Conservation (phyloP, 2,113 vertebrate genomes). For the Tamias sibiricus region DNA sequence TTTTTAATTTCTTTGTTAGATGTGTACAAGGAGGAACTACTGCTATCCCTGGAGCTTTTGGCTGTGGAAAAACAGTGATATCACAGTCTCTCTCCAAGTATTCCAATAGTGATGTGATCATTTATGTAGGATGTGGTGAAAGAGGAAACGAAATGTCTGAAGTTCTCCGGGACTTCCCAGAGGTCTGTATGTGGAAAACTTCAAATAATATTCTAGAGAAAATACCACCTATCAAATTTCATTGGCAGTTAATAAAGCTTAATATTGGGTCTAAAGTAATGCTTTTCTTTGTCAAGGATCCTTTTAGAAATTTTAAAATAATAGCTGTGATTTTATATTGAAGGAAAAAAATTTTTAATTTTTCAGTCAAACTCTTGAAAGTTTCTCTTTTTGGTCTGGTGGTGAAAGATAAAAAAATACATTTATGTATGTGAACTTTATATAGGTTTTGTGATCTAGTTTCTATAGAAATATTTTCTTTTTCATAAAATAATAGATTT, state of each 20-base stretch:
- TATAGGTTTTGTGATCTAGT: neutral
- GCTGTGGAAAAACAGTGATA: slow-evolving; percentile 98
- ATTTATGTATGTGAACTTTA: neutral
- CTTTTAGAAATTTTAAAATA: slow-evolving; percentile 57
- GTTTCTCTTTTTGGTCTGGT: slow-evolving; percentile 26
- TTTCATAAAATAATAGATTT: slow-evolving; percentile 27
- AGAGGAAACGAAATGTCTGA: slow-evolving; percentile 99
- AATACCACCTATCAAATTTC: neutral
- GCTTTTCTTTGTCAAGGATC: neutral
- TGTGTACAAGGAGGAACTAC: slow-evolving; percentile 99
- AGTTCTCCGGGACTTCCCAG: slow-evolving; percentile 98
- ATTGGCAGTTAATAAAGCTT: neutral
- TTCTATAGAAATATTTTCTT: slow-evolving; percentile 23
- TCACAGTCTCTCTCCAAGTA: slow-evolving; percentile 99
- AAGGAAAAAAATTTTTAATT: slow-evolving; percentile 41
- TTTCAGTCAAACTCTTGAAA: slow-evolving; percentile 13
- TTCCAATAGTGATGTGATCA: slow-evolving; percentile 98
- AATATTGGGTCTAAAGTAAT: neutral
- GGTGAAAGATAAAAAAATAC: slow-evolving; percentile 34
- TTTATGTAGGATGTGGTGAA: slow-evolving; percentile 98
- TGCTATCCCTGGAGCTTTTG: slow-evolving; percentile 97
- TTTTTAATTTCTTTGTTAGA: slow-evolving; percentile 83
- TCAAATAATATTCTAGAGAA: slow-evolving; percentile 13
- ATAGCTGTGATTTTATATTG: neutral
- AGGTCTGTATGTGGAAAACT: slow-evolving; percentile 88